phyloP scores from a whole-genome alignment of 2,113 vertebrate species.

The Equus przewalskii region DNA sequence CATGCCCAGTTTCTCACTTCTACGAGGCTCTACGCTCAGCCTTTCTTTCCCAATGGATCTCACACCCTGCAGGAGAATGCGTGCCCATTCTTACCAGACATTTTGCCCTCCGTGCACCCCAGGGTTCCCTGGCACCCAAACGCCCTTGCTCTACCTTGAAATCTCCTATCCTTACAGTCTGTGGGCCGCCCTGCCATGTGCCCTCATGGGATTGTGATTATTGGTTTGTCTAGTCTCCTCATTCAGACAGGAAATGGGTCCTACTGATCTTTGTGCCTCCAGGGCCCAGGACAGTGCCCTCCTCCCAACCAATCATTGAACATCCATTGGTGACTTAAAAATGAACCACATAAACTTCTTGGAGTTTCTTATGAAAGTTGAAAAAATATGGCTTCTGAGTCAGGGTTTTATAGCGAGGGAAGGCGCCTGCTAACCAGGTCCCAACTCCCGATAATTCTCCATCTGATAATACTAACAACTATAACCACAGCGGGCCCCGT shows the following conservation, averaged over 20 bases:
- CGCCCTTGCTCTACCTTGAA: neutral
- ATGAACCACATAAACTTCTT: neutral
- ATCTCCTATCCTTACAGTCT: neutral
- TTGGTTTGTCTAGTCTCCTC: neutral
- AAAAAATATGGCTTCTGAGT: neutral
- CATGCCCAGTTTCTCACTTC: neutral
- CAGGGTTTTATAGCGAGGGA: neutral
- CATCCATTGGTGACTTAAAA: neutral
- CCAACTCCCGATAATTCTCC: neutral
- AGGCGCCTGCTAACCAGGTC: neutral
- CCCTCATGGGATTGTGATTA: neutral
- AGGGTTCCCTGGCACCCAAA: neutral
- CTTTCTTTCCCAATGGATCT: neutral
- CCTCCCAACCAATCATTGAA: neutral
- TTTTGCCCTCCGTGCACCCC: neutral
- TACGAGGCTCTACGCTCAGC: neutral
- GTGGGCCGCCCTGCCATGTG: neutral
- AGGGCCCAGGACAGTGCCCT: neutral
- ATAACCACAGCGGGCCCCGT: too few relatives aligned
- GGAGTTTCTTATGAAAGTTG: slow-evolving; percentile 7
- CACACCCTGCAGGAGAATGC: neutral
- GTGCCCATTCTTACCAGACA: neutral
- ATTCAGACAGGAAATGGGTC: neutral
- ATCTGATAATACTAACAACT: neutral
- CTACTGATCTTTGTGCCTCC: neutral